Percentiles rank a stretch among this genome's conserved stretches.
phyloP scores from a whole-genome alignment of 2,113 vertebrate genomes.

The Prietella phreatophila region DNA sequence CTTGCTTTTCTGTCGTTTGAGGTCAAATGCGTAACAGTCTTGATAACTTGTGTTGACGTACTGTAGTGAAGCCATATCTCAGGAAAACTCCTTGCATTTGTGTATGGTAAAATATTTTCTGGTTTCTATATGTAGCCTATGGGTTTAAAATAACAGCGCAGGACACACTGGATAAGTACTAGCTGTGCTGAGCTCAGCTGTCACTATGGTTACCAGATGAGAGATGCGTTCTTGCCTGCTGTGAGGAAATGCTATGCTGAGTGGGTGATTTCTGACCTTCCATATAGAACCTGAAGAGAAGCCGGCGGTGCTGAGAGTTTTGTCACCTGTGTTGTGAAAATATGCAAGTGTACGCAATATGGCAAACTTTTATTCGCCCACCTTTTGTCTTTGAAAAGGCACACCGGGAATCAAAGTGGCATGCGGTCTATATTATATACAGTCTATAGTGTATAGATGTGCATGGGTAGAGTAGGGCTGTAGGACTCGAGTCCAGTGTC shows the following conservation, averaged over 20 bases:
- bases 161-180: background rate
- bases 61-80: background rate
- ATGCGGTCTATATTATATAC: background rate
- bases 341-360: background rate
- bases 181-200: slow-evolving; percentile 11
- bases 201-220: slow-evolving; percentile 15
- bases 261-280: slow-evolving; percentile 20
- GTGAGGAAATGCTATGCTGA: background rate
- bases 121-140: background rate
- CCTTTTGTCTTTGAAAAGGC: background rate
- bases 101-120: background rate
- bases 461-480: background rate
- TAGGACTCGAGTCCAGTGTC: background rate
- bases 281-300: slow-evolving; percentile 10
- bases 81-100: no score
- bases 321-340: background rate
- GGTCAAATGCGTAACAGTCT: background rate
- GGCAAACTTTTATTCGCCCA: slow-evolving; percentile 3
- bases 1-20: background rate
- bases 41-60: background rate
- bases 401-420: background rate
- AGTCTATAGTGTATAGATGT: background rate
- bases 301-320: background rate
- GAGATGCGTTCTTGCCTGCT: background rate
- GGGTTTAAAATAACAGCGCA: background rate